Conservation (phyloP, 1,140 invertebrate species). For the Mizuhopecten yessoensis region DNA sequence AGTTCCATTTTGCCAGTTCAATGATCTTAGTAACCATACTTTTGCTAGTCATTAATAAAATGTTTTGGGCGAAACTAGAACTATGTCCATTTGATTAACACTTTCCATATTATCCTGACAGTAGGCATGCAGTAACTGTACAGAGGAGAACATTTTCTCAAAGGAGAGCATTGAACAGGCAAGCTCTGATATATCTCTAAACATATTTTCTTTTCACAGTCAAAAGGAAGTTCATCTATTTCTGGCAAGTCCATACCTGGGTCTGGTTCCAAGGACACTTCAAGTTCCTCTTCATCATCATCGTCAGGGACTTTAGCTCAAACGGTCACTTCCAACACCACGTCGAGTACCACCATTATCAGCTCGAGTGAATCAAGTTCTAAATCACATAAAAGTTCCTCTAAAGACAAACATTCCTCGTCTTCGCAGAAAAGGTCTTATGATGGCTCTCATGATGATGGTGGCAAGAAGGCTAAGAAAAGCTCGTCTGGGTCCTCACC, state of each 20-base stretch:
- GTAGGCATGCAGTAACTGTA: too few species aligned
- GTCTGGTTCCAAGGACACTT: not conserved
- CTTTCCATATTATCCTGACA: too few species aligned
- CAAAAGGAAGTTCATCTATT: constrained; percentile 9
- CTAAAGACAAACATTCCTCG: constrained; percentile 21
- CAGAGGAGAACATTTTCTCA: too few species aligned
- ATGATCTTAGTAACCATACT: too few species aligned
- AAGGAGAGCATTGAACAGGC: too few species aligned
- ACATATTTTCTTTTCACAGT: constrained; percentile 25
- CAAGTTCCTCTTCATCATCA: constrained; percentile 4
- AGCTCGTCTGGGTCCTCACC: not conserved
- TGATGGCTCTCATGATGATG: not conserved
- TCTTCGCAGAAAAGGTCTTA: not conserved
- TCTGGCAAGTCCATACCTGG: constrained; percentile 48
- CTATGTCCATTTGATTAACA: too few species aligned
- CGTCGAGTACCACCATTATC: not conserved
- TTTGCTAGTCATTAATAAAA: too few species aligned
- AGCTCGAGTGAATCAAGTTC: not conserved
- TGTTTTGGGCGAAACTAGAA: too few species aligned
- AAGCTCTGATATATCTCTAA: too few species aligned
- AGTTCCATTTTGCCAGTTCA: too few species aligned
- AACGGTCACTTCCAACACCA: not conserved
- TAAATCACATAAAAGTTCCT: constrained; percentile 43
- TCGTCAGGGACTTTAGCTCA: not conserved
- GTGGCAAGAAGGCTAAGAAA: not conserved